These are phyloP conservation scores for Ptychoptera albimana DNA, from an alignment of 2,888 invertebrate species.

Conservation along the genomic window DNA sequence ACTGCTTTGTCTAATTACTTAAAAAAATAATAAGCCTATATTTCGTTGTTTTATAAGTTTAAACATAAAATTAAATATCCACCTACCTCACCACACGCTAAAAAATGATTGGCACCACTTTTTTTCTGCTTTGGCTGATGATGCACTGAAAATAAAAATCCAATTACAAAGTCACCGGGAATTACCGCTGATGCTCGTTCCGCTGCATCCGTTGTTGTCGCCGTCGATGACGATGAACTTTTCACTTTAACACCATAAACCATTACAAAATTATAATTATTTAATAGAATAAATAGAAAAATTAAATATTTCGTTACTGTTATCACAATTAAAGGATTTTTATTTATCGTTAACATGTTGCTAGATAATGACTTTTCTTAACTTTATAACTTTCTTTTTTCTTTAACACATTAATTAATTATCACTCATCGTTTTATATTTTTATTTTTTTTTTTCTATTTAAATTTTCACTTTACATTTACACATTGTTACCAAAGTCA, in stretches of 20 bases:
- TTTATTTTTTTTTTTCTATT: background rate
- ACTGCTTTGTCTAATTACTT: background rate
- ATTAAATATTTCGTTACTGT: background rate
- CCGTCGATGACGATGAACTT: too few species aligned
- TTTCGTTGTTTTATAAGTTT: background rate
- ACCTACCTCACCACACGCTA: slow-evolving; percentile 13
- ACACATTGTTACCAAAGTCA: too few species aligned
- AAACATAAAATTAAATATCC: background rate
- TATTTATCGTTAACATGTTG: background rate
- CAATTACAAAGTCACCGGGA: slow-evolving; percentile 39
- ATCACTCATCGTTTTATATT: too few species aligned
- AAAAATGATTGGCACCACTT: slow-evolving; percentile 7
- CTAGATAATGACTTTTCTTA: too few species aligned
- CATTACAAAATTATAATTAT: too few species aligned
- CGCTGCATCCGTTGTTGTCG: too few species aligned
- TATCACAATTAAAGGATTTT: background rate
- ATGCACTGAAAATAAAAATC: slow-evolving; percentile 42
- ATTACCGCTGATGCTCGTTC: slow-evolving; percentile 15
- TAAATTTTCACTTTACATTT: background rate
- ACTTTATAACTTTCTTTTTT: too few species aligned
- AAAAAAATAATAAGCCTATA: background rate
- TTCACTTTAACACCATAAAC: too few species aligned
- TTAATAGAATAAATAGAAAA: background rate
- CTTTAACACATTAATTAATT: too few species aligned
- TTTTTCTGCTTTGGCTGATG: slow-evolving; percentile 26